These are phyloP conservation scores for Anguilla marmorata DNA, from an alignment of 2,797 vertebrate genomes.

Conservation along the genomic window DNA sequence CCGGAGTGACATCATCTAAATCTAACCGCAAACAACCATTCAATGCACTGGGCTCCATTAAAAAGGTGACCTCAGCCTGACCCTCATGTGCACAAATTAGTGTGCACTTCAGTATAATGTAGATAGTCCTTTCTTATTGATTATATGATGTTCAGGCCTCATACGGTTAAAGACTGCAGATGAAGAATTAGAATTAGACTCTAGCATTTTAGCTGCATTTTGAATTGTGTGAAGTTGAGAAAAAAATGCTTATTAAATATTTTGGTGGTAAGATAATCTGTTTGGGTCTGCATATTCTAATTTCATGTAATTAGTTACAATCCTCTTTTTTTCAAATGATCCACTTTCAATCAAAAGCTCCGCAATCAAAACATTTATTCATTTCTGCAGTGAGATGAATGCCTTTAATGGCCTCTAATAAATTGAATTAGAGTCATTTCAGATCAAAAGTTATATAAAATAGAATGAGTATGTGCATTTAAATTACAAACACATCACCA, in stretches of 20 bases:
- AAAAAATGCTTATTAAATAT: background rate
- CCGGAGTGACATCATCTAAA: slow-evolving; percentile 43
- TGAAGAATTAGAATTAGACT: background rate
- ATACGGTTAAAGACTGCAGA: slow-evolving; percentile 19
- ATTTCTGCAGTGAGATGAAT: background rate
- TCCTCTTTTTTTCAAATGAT: background rate
- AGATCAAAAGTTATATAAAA: background rate
- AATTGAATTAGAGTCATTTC: slow-evolving; percentile 7
- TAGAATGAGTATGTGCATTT: background rate
- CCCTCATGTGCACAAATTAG: background rate
- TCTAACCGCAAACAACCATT: slow-evolving; percentile 39
- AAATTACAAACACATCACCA: background rate
- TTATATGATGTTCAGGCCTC: background rate
- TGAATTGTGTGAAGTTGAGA: background rate
- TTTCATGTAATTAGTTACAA: background rate
- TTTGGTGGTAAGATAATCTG: background rate
- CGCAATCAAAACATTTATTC: background rate
- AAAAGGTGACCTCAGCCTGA: slow-evolving; percentile 32
- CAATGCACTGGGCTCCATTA: slow-evolving; percentile 39
- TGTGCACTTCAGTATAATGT: slow-evolving; percentile 20
- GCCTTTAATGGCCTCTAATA: background rate
- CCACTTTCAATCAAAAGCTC: background rate
- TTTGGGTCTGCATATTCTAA: background rate
- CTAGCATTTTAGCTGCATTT: background rate
- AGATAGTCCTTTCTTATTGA: slow-evolving; percentile 28